phyloP scores from a whole-genome alignment of 2,797 vertebrate species.

The Atherinosoma microstoma region DNA sequence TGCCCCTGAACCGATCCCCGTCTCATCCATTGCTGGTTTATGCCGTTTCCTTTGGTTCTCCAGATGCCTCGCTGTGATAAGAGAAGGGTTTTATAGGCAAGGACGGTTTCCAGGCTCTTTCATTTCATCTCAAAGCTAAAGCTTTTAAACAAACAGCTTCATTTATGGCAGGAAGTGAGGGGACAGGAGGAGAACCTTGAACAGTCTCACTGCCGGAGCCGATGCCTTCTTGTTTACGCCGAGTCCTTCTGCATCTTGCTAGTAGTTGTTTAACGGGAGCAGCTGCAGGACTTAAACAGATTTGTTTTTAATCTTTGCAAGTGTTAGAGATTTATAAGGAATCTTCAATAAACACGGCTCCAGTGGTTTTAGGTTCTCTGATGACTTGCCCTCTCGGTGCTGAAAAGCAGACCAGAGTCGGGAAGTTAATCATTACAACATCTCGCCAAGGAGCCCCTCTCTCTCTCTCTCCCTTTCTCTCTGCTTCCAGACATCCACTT shows the following conservation, averaged over 20 bases:
- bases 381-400: conserved; percentile 56
- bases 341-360: conserved; percentile 60
- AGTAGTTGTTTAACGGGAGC: conserved; percentile 49
- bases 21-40: conserved; percentile 15
- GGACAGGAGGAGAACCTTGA: conserved; percentile 55
- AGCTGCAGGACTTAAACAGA: conserved; percentile 39
- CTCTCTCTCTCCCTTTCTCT: too few relatives aligned
- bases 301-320: conserved; percentile 61
- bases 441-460: conserved; percentile 34
- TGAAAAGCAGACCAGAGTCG: conserved; percentile 45
- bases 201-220: conserved; percentile 32
- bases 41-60: conserved; percentile 1
- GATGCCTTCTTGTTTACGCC: conserved; percentile 61
- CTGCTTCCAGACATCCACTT: conserved; percentile 8
- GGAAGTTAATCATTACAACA: conserved; percentile 61
- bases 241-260: conserved; percentile 29
- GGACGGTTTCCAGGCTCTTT: conserved; percentile 6
- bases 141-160: conserved; percentile 48
- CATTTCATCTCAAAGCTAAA: conserved; percentile 24
- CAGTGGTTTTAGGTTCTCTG: conserved; percentile 27
- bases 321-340: conserved; percentile 46
- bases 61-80: conserved; percentile 2
- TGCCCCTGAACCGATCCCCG: conserved; percentile 9
- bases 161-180: conserved; percentile 51
- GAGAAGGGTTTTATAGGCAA: conserved; percentile 30